phyloP scores from a whole-genome alignment of 2,888 invertebrate species.

The Sialis lutaria region DNA sequence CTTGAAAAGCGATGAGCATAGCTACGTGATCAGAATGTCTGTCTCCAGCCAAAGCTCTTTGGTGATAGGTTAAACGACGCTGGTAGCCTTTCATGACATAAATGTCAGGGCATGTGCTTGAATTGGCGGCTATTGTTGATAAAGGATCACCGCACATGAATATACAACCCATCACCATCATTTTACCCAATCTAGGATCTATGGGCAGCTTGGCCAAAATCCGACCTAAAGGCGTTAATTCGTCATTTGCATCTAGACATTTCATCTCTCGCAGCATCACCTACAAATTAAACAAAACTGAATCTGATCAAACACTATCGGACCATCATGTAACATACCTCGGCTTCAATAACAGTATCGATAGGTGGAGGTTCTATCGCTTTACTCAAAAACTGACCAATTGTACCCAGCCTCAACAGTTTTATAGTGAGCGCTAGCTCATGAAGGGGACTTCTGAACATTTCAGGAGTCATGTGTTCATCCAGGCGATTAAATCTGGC shows the following conservation, averaged over 20 bases:
- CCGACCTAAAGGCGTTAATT: slow-evolving; percentile 81
- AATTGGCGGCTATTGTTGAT: slow-evolving; percentile 87
- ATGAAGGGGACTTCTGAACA: slow-evolving; percentile 93
- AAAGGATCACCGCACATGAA: slow-evolving; percentile 82
- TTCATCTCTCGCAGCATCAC: slow-evolving; percentile 59
- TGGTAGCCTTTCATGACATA: slow-evolving; percentile 65
- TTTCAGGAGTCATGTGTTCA: slow-evolving; percentile 90
- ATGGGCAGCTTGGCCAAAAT: slow-evolving; percentile 90
- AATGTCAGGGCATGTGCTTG: slow-evolving; percentile 89
- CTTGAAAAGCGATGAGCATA: slow-evolving; percentile 80
- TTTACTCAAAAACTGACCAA: slow-evolving; percentile 89
- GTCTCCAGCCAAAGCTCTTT: slow-evolving; percentile 72
- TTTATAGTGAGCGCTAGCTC: slow-evolving; percentile 87
- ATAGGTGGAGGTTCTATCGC: slow-evolving; percentile 92
- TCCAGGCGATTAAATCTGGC: slow-evolving; percentile 58
- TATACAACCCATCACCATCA: slow-evolving; percentile 88
- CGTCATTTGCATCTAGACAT: slow-evolving; percentile 73
- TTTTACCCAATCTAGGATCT: slow-evolving; percentile 91
- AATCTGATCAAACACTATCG: slow-evolving; percentile 16
- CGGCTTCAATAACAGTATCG: slow-evolving; percentile 96
- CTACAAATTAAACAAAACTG: not conserved
- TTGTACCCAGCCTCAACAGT: slow-evolving; percentile 73
- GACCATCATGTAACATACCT: slow-evolving; percentile 39
- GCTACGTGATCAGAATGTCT: slow-evolving; percentile 91
- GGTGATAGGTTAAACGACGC: slow-evolving; percentile 63